phyloP scores from a whole-genome alignment of 2,797 vertebrate species.

The Coendou prehensilis region DNA sequence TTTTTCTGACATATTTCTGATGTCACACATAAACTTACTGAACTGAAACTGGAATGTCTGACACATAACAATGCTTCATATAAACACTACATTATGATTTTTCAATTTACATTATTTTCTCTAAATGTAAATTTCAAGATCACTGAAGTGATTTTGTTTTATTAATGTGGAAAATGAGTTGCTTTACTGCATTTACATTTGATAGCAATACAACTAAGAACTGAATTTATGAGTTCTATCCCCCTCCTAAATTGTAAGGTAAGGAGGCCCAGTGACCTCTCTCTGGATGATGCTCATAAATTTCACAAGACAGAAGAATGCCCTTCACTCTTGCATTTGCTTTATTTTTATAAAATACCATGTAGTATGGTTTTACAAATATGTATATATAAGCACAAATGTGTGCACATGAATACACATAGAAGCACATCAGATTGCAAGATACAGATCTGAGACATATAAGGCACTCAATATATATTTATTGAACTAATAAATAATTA shows the following conservation, averaged over 20 bases:
- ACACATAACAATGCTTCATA: not conserved
- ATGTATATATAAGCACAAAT: not conserved
- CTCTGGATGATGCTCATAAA: not conserved
- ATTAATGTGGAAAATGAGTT: not conserved
- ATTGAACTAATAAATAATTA: not conserved
- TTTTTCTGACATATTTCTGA: constrained; percentile 38
- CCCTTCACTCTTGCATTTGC: not conserved
- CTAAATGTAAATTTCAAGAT: constrained; percentile 31
- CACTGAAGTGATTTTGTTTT: not conserved
- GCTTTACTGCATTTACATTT: not conserved
- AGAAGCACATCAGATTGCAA: not conserved
- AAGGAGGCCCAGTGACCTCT: not conserved
- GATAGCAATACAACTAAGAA: not conserved
- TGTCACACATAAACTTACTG: not conserved
- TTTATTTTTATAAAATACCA: not conserved
- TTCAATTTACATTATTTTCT: not conserved
- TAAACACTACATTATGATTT: not conserved
- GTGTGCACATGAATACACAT: not conserved
- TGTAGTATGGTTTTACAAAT: not conserved
- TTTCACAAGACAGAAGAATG: not conserved
- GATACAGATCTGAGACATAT: not conserved
- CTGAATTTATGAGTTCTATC: not conserved
- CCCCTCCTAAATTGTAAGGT: not conserved
- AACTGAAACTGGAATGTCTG: constrained; percentile 29
- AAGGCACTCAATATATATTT: not conserved